These are phyloP conservation scores for Athene cunicularia DNA, from an alignment of 2,113 vertebrate species.

Conservation along the genomic window DNA sequence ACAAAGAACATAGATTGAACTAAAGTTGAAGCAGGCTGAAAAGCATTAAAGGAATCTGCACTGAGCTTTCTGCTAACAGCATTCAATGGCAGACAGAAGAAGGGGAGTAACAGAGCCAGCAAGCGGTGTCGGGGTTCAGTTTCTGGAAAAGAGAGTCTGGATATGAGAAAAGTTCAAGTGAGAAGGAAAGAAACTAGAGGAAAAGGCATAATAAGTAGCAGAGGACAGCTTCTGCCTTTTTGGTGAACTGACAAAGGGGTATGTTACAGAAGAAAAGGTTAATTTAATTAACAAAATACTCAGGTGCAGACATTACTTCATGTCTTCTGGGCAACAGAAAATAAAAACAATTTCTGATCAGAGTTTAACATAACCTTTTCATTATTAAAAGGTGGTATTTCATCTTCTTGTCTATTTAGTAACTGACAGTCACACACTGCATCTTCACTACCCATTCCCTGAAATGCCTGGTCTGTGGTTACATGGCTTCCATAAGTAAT, in stretches of 20 bases:
- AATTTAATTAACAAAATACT: background rate
- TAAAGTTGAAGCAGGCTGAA: background rate
- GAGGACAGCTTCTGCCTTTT: background rate
- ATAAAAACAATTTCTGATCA: background rate
- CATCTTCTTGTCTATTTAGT: background rate
- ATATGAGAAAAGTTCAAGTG: background rate
- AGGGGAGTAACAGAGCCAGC: background rate
- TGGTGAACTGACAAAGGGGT: background rate
- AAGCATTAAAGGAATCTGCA: background rate
- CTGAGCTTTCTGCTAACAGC: background rate
- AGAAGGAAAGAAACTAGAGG: background rate
- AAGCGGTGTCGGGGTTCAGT: background rate
- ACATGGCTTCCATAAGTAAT: background rate
- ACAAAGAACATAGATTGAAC: background rate
- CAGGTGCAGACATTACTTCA: background rate
- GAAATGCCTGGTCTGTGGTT: background rate
- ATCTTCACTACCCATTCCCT: background rate
- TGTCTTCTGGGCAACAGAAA: background rate
- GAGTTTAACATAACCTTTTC: constrained; percentile 44
- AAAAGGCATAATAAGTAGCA: background rate
- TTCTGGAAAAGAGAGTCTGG: background rate
- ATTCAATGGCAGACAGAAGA: background rate
- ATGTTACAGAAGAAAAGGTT: background rate
- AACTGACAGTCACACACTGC: background rate
- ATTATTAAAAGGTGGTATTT: constrained; percentile 20